A percentile compares a stretch with the other conserved stretches of the same genome.
Conservation (phyloP, 2,888 invertebrate genomes). For the Eristalis pertinax region DNA sequence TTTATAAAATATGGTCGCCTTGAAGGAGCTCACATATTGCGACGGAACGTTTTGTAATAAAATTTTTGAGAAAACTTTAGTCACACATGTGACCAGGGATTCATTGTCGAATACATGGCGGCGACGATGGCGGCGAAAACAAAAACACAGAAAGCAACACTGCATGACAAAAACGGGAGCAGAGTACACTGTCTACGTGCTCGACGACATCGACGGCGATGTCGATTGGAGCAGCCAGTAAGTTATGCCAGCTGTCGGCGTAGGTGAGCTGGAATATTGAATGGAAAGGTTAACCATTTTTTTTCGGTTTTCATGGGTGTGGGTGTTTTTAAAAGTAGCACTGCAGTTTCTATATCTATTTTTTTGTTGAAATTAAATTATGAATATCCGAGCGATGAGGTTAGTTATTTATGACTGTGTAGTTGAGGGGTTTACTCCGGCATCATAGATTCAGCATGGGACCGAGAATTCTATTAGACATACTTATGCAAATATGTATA, state of each 20-base stretch:
- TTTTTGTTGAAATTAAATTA: conserved; percentile 33
- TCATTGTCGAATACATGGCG: conserved; percentile 42
- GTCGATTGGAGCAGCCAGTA: conserved; percentile 3
- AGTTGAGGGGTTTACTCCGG: not conserved
- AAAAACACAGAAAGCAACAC: not conserved
- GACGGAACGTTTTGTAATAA: conserved; percentile 67
- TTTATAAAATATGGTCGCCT: conserved; percentile 51
- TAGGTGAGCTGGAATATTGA: conserved; percentile 8
- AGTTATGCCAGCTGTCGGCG: not conserved
- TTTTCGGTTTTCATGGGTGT: not conserved
- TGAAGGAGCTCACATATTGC: conserved; percentile 61
- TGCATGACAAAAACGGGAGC: not conserved
- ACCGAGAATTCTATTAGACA: not conserved
- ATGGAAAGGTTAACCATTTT: conserved; percentile 3
- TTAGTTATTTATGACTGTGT: conserved; percentile 14
- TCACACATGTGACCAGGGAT: conserved; percentile 64
- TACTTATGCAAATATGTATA: not conserved
- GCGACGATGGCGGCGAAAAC: not conserved
- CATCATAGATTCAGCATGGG: too few relatives aligned
- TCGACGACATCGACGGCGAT: conserved; percentile 1
- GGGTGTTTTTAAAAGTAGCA: conserved; percentile 22
- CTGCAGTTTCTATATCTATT: conserved; percentile 24
- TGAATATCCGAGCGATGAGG: conserved; percentile 31
- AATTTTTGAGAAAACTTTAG: conserved; percentile 68
- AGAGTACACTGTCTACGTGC: conserved; percentile 36